Evolutionary conservation across 2,113 vertebrate genomes (phyloP), one percentile per base, ranked within the genome.

Genomic region (Serinus canaria): DNA sequence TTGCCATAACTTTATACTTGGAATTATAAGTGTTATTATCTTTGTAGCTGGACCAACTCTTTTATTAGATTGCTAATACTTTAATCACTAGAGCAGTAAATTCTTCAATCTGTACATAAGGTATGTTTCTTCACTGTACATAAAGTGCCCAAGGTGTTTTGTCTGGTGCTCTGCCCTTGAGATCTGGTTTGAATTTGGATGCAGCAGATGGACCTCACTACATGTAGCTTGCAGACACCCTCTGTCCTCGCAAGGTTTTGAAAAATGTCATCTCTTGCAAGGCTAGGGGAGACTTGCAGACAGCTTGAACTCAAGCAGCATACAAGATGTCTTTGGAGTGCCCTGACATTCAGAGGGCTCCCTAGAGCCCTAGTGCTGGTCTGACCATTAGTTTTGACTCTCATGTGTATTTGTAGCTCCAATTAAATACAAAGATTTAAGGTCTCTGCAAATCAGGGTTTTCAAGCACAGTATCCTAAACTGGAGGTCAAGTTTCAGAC

Each of bases 401-500:
- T 46, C 24, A 24, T 7, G 30, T 16, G 15, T 52, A 60, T 46
- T 58, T 0, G 0, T 66, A 87, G 79, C 49, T 89, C 53, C 74
- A 94, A 28, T 73, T 83, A 87, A 81, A 82, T 44, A 49, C 58
- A 73, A 49, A 84, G 53, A 87, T 79, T 78, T 78, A 59, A 60
- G 9, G 18, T 31, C 49, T 91, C 53, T 73, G 37, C 31, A 95
- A 94, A 63, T 56, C 62, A 73, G 25, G 5, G 33, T 64, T 94
- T 82, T 89, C 77, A 73, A 91, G 66, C 87, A 73, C 77, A 8
- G 49, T 87, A 72, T 92, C 87, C 77, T 92, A 82, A 96, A 84
- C 52, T 7, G 9, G 50, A 95, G 74, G 92, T 78, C 87, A 94
- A 50, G 53, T 87, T 82, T 64, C 81, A 94, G 74, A 89, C 58